Base-by-base conservation (phyloP, 1,140 invertebrate species). In the Drosophila ogumai region DNA sequence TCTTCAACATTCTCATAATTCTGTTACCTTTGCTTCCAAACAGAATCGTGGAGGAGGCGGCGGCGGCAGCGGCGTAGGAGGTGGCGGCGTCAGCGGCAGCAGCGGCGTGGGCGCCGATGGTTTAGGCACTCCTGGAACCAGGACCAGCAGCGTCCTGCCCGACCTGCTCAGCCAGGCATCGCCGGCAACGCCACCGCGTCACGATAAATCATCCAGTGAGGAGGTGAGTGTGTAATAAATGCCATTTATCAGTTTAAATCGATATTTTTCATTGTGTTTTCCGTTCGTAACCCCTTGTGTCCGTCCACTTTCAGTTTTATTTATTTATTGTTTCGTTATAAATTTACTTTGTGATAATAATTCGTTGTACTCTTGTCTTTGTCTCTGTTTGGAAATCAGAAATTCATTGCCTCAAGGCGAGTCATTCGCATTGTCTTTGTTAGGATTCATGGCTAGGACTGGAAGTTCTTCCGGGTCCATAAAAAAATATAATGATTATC, bases 171-270 rank as follows among this genome's bases (percentile, higher is more conserved):
- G 98, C 88, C 94, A 96, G 94, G 95, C 96, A 68, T 95, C 96
- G 74, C 96, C 97, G 59, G 96, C 96, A 81, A 96, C 95, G 36
- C 96, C 96, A 44, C 97, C 97, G 86, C 94, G 97, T 49, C 96
- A 98, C 91, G 98, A 99, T 93, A 98, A 98, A 92, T 96, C 96
- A 55, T 97, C 96, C 75, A 98, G 97, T 91, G 98, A 99, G 93
- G 98, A 99, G 96, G 98, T 98, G 94, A 94, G 95, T 93, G 73
- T 36, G 19, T 54, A 22, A 19, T 19, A 80, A 54, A 22, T 40
- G 49, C 32, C 28, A 41, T 69, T 64, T 57, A 57, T 47, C 55
- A 22, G 44, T 67, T 75, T 76, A 59, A 66, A 75, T 63, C 79
- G 59, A 81, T 60, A 81, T 60, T 67, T 82, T 69, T 79, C 59